Conservation (phyloP, 2,797 vertebrate genomes). For the Valencia hispanica region DNA sequence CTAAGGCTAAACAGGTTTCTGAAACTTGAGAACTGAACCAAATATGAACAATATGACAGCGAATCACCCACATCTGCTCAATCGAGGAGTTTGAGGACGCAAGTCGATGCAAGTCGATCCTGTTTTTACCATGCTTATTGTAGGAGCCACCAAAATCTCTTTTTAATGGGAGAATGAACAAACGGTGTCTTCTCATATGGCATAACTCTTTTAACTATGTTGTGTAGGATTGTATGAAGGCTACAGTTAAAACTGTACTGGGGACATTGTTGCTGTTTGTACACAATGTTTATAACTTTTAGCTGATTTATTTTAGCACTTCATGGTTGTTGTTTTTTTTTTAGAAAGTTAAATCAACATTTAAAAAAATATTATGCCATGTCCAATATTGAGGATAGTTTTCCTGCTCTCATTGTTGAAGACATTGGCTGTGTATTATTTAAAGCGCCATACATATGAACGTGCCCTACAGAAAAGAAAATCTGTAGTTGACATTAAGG, state of each 20-base stretch:
- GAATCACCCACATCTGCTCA: conserved; percentile 50
- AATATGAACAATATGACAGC: conserved; percentile 70
- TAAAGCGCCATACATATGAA: conserved; percentile 28
- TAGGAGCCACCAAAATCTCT: conserved; percentile 51
- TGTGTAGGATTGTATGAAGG: conserved; percentile 46
- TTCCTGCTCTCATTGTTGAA: not conserved
- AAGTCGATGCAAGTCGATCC: conserved; percentile 37
- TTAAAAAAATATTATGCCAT: conserved; percentile 41
- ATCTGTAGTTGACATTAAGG: conserved; percentile 17
- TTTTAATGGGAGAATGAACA: conserved; percentile 41
- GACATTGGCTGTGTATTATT: conserved; percentile 11
- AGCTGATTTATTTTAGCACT: conserved; percentile 78
- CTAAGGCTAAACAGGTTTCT: conserved; percentile 65
- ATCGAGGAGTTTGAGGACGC: conserved; percentile 54
- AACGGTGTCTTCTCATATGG: conserved; percentile 39
- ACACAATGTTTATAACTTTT: conserved; percentile 67
- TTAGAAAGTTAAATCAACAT: conserved; percentile 61
- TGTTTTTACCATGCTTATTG: conserved; percentile 54
- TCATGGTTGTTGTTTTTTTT: conserved; percentile 77
- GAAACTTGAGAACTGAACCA: conserved; percentile 73
- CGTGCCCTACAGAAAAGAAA: conserved; percentile 20
- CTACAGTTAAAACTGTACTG: conserved; percentile 68
- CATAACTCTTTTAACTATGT: conserved; percentile 36
- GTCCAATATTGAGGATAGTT: conserved; percentile 35
- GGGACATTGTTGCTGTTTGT: conserved; percentile 66